Evolutionary conservation across 2,113 vertebrate genomes (phyloP).

Genomic region (Pontoporia blainvillei): DNA sequence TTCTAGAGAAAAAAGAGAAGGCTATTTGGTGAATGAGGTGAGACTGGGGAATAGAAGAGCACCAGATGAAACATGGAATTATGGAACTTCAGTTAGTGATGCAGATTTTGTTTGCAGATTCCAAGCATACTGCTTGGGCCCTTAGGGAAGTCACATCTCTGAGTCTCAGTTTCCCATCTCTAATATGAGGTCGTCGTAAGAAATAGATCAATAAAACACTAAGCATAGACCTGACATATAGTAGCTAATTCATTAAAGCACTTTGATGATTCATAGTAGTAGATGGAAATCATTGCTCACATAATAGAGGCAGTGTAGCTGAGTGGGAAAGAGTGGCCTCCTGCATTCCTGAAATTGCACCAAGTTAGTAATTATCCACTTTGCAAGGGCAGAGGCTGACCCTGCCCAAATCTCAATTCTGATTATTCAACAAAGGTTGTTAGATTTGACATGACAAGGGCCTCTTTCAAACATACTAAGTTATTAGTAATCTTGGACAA

Average conservation of each 20-base stretch:
- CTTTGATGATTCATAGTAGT: neutral
- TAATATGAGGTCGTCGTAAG: neutral
- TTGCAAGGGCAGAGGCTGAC: conserved; percentile 41
- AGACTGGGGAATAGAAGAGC: neutral
- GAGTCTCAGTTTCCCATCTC: neutral
- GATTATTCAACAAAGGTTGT: conserved; percentile 52
- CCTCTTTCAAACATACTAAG: conserved; percentile 44
- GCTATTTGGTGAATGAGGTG: neutral
- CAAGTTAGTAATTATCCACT: conserved; percentile 55
- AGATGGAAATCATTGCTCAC: neutral
- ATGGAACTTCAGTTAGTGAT: neutral
- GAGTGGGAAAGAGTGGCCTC: neutral
- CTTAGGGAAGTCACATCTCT: neutral
- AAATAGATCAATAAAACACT: neutral
- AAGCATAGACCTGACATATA: neutral
- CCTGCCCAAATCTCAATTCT: conserved; percentile 20
- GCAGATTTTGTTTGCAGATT: neutral
- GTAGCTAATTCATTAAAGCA: neutral
- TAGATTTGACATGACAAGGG: conserved; percentile 48
- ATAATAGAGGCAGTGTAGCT: conserved; percentile 36
- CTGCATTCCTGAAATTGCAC: conserved; percentile 51
- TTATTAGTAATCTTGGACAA: conserved; percentile 32
- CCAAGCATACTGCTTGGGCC: neutral
- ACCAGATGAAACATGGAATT: neutral
- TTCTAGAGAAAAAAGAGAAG: neutral